Evolutionary conservation across 1,140 invertebrate species (phyloP), one percentile per base, ranked within the genome.

Genomic region (Caenorhabditis tropicalis): DNA sequence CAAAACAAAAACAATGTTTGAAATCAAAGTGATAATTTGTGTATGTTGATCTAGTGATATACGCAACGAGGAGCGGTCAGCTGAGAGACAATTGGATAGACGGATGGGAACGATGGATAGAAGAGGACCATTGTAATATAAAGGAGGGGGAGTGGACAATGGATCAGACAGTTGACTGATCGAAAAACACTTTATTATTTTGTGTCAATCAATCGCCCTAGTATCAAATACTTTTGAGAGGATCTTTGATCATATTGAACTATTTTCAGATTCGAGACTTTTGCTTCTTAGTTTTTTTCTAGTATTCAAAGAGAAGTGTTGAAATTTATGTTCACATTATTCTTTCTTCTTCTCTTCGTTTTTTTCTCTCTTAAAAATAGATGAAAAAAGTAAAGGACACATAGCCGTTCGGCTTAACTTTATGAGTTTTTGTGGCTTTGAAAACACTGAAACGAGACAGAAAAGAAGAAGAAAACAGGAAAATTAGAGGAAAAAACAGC

Each of bases 151-250:
- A 74, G 65, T 74, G 65, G 65, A 74, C 65, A 43, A 43, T 74
- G 65, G 36, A 65, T 21, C 36, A 74, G n/a, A 43, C 65, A 43
- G 16, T 43, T 74, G 33, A 65, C 29, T 65, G 58, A 65, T 65
- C n/a, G 36, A 56, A 74, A 74, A 74, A 39, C 65, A 43, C 65
- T 74, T 74, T 74, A 74, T 74, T 74, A 74, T 74, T 74, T 74
- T 39, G 36, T 74, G 65, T 74, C 65, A 74, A 74, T 74, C 65
- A 27, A 43, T 19, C 24, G 58, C 29, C 19, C 16, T 9, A 36
- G 58, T 74, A 43, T 24, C 1, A n/a, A 24, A 43, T 33, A 43
- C 39, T 43, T 12, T 43, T 24, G 12, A 46, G 6, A 24, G 10
- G 65, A 19, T 43, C n/a, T 46, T n/a, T 74, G 65, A 19, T 39